Conservation (phyloP, 2,797 vertebrate genomes). For the Gymnodraco acuticeps region DNA sequence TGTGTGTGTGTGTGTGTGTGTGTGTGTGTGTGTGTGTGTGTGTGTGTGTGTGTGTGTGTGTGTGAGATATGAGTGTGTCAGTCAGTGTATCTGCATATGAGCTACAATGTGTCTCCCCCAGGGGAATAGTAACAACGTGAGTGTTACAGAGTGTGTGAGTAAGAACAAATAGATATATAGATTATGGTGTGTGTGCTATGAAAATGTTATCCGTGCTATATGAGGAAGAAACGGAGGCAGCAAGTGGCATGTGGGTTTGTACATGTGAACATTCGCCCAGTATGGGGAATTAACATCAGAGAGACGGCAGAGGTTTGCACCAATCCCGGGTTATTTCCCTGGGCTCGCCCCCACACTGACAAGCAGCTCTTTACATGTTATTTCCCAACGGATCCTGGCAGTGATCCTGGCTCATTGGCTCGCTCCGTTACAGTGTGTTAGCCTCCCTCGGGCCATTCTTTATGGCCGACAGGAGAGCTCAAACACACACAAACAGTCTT, state of each 20-base stretch:
- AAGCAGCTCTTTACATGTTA: slow-evolving; percentile 73
- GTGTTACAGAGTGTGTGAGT: neutral
- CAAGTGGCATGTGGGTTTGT: slow-evolving; percentile 19
- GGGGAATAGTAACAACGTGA: slow-evolving; percentile 14
- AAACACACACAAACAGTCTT: slow-evolving; percentile 21
- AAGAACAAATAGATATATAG: slow-evolving; percentile 2
- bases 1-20: too few species aligned
- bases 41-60: slow-evolving; percentile 2
- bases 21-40: too few species aligned
- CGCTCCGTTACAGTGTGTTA: slow-evolving; percentile 54
- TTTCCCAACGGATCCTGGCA: slow-evolving; percentile 71
- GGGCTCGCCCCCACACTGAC: slow-evolving; percentile 57
- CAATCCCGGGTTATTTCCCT: slow-evolving; percentile 69
- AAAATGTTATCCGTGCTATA: slow-evolving; percentile 9
- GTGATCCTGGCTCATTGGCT: slow-evolving; percentile 72
- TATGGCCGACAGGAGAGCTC: slow-evolving; percentile 38
- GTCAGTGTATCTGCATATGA: slow-evolving; percentile 31
- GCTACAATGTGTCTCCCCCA: slow-evolving; percentile 16
- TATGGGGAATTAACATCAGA: slow-evolving; percentile 62
- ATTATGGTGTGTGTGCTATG: slow-evolving; percentile 3
- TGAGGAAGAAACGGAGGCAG: slow-evolving; percentile 24
- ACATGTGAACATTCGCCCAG: slow-evolving; percentile 34
- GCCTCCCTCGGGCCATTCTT: slow-evolving; percentile 52
- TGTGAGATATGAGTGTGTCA: slow-evolving; percentile 24
- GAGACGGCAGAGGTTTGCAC: slow-evolving; percentile 43